Base-by-base conservation (phyloP, 2,888 invertebrate species). In the Rhamnusium bicolor region DNA sequence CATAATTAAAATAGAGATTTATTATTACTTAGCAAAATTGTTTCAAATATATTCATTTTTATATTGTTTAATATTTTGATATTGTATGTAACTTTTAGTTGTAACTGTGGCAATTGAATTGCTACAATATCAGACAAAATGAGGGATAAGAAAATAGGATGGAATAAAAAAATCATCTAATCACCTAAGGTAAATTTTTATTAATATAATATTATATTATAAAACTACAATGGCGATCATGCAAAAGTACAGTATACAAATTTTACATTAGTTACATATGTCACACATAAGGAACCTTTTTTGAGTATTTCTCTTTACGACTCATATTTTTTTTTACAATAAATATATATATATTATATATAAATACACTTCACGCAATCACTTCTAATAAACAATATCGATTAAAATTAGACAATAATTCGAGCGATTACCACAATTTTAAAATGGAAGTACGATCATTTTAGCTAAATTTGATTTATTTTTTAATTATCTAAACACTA, bases 161-260 rank as follows among this genome's bases (percentile, higher is more conserved):
- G 6, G 18, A 63, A 47, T 19, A 61, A 63, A 63, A 51, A 51
- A 4, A n/a, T n/a, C 14, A 19, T 12, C 19, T 10, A 14, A 16
- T 54, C 19, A 56, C 56, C 56, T 70, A 65, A 62, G 56, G 68
- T 68, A 63, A 40, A 62, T 53, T 75, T 75, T 68, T 68, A 71
- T 72, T 60, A 62, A 69, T 69, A 69, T 61, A 27, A 32, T 60
- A 72, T n/a, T 65, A 75, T 72, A 68, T 68, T 75, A 75, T 24
- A 75, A 75, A 75, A 72, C 75, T 72, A 75, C 75, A 71, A 54
- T 75, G 65, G 58, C 51, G 60, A 65, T 75, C 68, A 75, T 75
- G 72, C 68, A 72, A 75, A 75, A 75, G 72, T 75, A 63, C 65
- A 65, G 24, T 75, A 72, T 75, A 71, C 70, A 72, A 58, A 69